Conservation (phyloP, 2,797 vertebrate species). For the Chaunax sp. region DNA sequence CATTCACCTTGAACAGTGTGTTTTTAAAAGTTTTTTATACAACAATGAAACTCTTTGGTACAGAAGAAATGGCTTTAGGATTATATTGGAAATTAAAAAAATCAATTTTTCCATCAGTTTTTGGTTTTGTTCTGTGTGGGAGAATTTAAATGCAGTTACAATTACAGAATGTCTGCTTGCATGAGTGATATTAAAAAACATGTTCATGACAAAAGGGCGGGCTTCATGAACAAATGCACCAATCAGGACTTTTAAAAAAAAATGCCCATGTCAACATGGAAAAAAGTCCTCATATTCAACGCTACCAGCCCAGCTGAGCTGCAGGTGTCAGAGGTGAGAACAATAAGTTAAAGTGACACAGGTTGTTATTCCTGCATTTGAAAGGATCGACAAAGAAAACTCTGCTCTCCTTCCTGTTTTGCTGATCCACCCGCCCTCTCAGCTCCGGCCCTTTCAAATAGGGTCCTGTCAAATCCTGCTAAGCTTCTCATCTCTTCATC, state of each 20-base stretch:
- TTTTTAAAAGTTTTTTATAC: too few species aligned
- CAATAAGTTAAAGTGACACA: slow-evolving; percentile 6
- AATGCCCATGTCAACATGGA: too few species aligned
- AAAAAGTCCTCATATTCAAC: too few species aligned
- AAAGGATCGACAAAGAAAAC: slow-evolving; percentile 49
- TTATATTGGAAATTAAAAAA: too few species aligned
- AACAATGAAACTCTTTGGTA: neutral
- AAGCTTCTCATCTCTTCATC: slow-evolving; percentile 63
- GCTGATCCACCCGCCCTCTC: slow-evolving; percentile 50
- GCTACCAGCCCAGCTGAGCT: neutral
- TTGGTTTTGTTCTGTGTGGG: neutral
- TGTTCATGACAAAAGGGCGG: too few species aligned
- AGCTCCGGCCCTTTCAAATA: slow-evolving; percentile 21
- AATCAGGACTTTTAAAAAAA: too few species aligned
- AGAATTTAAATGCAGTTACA: neutral
- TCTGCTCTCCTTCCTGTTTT: slow-evolving; percentile 31
- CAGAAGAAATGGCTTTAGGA: neutral
- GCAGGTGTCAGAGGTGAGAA: slow-evolving; percentile 34
- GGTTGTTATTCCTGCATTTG: slow-evolving; percentile 17
- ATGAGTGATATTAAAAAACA: too few species aligned
- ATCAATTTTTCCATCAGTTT: neutral
- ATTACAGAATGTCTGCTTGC: too few species aligned
- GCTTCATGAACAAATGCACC: too few species aligned
- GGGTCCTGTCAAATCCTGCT: slow-evolving; percentile 56
- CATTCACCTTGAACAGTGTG: too few species aligned